Percentiles rank a stretch among this genome's conserved stretches.
phyloP scores from a whole-genome alignment of 2,113 vertebrate species.

The Rhinogobius similis region DNA sequence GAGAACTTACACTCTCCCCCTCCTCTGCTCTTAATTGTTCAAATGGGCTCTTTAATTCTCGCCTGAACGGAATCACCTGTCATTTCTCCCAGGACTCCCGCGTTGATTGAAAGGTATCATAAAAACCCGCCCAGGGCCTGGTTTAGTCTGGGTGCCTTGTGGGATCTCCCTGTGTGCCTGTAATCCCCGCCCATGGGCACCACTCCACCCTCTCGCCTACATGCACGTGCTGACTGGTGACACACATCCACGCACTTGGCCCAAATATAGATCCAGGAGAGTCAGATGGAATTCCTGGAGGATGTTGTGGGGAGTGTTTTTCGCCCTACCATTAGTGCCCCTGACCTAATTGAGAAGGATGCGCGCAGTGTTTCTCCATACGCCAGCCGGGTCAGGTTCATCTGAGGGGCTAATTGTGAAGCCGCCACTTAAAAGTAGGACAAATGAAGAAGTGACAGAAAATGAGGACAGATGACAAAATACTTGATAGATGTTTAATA shows the following conservation, averaged over 20 bases:
- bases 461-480: conserved; percentile 66
- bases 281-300: conserved; percentile 73
- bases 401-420: conserved; percentile 71
- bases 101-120: conserved; percentile 80
- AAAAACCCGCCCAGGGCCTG: conserved; percentile 69
- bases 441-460: conserved; percentile 62
- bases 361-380: conserved; percentile 49
- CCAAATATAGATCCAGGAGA: conserved; percentile 76
- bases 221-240: conserved; percentile 56
- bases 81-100: conserved; percentile 73
- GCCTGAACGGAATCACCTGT: conserved; percentile 77
- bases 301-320: conserved; percentile 65
- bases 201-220: conserved; percentile 49
- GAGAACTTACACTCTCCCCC: conserved; percentile 31
- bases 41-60: conserved; percentile 80
- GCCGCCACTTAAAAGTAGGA: conserved; percentile 67
- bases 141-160: conserved; percentile 50
- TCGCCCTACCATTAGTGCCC: conserved; percentile 67
- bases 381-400: conserved; percentile 69
- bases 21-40: conserved; percentile 78
- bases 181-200: conserved; percentile 68
- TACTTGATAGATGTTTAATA: conserved; percentile 51
- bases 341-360: conserved; percentile 75
- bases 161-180: conserved; percentile 69
- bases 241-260: conserved; percentile 74